phyloP scores from a whole-genome alignment of 2,113 vertebrate genomes.

The Merops nubicus region DNA sequence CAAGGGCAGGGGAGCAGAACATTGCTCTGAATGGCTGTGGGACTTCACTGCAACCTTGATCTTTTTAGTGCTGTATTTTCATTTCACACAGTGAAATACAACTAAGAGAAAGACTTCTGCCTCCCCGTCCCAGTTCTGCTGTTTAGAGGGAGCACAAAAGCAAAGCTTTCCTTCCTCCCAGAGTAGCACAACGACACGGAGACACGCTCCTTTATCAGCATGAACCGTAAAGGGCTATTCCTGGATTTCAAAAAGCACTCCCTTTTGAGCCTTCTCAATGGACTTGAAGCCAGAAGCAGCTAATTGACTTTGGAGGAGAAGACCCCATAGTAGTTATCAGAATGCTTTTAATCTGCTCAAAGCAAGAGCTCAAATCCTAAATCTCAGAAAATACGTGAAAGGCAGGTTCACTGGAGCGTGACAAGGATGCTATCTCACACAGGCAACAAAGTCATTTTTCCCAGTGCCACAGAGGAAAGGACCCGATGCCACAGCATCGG shows the following conservation, averaged over 20 bases:
- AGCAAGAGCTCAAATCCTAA: not conserved
- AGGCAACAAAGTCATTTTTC: not conserved
- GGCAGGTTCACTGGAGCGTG: not conserved
- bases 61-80: not conserved
- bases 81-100: not conserved
- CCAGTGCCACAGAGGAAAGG: fast-evolving
- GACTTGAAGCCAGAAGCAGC: constrained; percentile 10
- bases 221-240: not conserved
- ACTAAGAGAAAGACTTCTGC: not conserved
- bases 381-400: not conserved
- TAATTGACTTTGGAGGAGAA: not conserved
- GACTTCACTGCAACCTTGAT: not conserved
- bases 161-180: not conserved
- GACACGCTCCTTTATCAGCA: not conserved
- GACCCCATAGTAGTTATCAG: not conserved
- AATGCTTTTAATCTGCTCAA: constrained; percentile 21
- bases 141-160: not conserved
- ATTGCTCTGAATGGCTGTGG: not conserved
- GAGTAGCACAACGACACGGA: not conserved
- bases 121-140: not conserved
- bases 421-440: not conserved
- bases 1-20: not conserved
- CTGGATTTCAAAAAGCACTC: not conserved
- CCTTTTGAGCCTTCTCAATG: not conserved
- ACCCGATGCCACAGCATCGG: fast-evolving